Evolutionary conservation across 2,113 vertebrate species (phyloP), one percentile per base, ranked within the genome.

Genomic region (Xenopus borealis): DNA sequence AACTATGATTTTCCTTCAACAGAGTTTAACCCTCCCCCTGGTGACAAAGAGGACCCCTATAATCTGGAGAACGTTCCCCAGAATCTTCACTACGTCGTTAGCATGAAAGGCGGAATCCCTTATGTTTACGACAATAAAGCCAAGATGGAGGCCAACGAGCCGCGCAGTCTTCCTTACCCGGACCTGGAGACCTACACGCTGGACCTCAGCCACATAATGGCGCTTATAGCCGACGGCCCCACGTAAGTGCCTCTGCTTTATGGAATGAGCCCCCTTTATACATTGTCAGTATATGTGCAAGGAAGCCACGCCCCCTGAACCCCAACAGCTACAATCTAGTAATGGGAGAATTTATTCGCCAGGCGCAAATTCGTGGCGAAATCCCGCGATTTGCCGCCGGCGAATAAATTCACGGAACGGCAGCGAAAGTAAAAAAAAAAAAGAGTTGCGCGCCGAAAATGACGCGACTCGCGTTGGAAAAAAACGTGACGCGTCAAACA

Each of bases 111-210:
- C 7, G 97, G 97, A 20, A 94, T 99, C 72, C 81, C 95, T 18
- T 84, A 95, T 7, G 91, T 99, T 78, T 99, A 96, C 45, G 86
- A 95, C 12, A 85, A 82, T 46, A 83, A 88, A 20, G 87, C 88
- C 68, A 90, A 92, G 89, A 89, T 91, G 83, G 84, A 91, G 47
- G 76, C 85, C 62, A 84, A 86, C 61, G 86, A 88, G 64, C 94
- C 95, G 14, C 92, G 88, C 84, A 90, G 87, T 71, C 89, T 99
- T 47, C 97, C 97, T 1, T 99, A 98, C 76, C 97, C 96, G 0
- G 95, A 98, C 90, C 85, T 98, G 12, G 92, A 97, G 88, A 98
- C 96, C 67, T 99, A 99, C 72, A 94, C 91, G 0, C 90, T 98
- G 53, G 96, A 98, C 87, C 87, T 99, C 79, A 98, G 95, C 83